phyloP scores from a whole-genome alignment of 2,797 vertebrate genomes.

The Cetoscarus ocellatus region DNA sequence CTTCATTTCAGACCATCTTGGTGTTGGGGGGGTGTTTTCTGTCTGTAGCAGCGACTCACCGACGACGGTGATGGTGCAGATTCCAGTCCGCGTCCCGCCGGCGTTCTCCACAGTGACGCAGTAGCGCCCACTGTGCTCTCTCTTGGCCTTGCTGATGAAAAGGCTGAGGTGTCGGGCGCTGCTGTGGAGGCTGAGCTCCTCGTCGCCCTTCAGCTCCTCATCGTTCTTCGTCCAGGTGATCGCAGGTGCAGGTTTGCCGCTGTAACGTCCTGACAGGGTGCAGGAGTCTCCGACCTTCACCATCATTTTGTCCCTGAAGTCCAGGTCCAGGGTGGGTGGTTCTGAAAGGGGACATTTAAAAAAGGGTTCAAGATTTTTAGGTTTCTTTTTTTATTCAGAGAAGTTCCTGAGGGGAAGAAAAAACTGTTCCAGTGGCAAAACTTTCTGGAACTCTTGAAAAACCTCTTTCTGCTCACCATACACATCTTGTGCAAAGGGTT shows the following conservation, averaged over 20 bases:
- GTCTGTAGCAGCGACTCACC: slow-evolving; percentile 82
- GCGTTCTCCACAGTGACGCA: slow-evolving; percentile 91
- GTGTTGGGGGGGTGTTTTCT: no score
- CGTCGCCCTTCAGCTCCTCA: slow-evolving; percentile 87
- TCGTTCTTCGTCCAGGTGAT: slow-evolving; percentile 94
- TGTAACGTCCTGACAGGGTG: slow-evolving; percentile 89
- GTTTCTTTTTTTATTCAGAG: background rate
- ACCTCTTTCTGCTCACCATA: no score
- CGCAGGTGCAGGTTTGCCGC: slow-evolving; percentile 92
- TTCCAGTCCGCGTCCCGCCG: slow-evolving; percentile 91
- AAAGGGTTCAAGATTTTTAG: background rate
- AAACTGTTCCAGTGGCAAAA: no score
- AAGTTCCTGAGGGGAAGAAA: no score
- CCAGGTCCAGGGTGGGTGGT: slow-evolving; percentile 93
- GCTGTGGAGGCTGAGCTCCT: slow-evolving; percentile 87
- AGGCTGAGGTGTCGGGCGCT: slow-evolving; percentile 88
- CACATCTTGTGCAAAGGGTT: background rate
- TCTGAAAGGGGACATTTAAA: slow-evolving; percentile 75
- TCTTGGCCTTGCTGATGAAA: slow-evolving; percentile 89
- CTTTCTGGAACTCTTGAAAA: no score
- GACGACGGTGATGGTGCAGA: slow-evolving; percentile 93
- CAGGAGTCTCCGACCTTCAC: slow-evolving; percentile 95
- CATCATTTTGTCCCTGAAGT: slow-evolving; percentile 93
- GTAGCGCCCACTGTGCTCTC: slow-evolving; percentile 94
- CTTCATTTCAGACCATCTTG: no score